Conservation (phyloP, 2,888 invertebrate species). For the Troides aeacus region DNA sequence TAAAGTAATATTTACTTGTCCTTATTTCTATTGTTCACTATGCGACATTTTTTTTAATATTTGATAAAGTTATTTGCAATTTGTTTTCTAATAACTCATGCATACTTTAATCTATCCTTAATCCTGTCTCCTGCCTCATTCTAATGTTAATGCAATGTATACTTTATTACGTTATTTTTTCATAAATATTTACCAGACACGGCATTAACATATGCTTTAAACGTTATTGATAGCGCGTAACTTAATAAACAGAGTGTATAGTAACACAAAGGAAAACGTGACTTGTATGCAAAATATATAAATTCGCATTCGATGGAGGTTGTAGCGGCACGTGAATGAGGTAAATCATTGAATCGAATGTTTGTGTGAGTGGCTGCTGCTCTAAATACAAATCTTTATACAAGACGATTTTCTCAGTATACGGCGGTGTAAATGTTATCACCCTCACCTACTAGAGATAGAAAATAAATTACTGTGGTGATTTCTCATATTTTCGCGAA, state of each 20-base stretch:
- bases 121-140: no score
- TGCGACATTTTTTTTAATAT: no score
- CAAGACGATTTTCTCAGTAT: not conserved
- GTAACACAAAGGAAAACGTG: conserved; percentile 27
- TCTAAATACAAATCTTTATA: conserved; percentile 38
- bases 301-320: conserved; percentile 31
- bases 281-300: conserved; percentile 23
- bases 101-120: no score
- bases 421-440: not conserved
- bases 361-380: conserved; percentile 32
- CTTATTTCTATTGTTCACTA: no score
- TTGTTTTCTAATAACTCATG: no score
- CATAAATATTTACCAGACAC: not conserved
- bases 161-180: no score
- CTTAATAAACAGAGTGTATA: not conserved
- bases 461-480: not conserved
- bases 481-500: not conserved
- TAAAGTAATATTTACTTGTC: no score
- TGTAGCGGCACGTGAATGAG: conserved; percentile 35
- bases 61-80: no score
- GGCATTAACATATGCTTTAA: not conserved
- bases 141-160: no score
- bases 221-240: not conserved
- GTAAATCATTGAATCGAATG: conserved; percentile 29
- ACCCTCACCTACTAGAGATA: not conserved